Conservation (phyloP, 2,113 vertebrate genomes). For the Stictonetta naevosa region DNA sequence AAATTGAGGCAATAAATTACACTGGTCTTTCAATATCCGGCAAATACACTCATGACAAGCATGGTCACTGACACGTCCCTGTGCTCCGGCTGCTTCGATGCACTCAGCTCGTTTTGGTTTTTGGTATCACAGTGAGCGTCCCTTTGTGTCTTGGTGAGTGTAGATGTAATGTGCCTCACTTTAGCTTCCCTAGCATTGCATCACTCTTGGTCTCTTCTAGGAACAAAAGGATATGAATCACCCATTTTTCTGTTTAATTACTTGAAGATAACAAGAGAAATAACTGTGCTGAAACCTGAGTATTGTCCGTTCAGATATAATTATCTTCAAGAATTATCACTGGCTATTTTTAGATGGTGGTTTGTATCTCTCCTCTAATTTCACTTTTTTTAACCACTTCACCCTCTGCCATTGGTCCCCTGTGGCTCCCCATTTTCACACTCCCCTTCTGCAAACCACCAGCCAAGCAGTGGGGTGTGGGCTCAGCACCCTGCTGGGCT, state of each 20-base stretch:
- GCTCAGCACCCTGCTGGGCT: constrained; percentile 1
- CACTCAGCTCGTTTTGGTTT: not conserved
- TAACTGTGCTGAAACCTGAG: not conserved
- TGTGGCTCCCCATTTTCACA: not conserved
- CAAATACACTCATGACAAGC: not conserved
- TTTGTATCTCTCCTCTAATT: not conserved
- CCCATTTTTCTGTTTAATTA: not conserved
- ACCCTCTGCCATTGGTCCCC: not conserved
- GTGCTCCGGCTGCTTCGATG: not conserved
- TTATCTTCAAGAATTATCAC: not conserved
- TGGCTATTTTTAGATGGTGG: not conserved
- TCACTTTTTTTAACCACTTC: not conserved
- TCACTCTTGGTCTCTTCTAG: not conserved
- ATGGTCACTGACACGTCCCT: not conserved
- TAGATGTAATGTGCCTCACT: not conserved
- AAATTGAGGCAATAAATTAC: not conserved
- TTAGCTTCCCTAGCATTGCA: not conserved
- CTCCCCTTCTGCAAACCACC: not conserved
- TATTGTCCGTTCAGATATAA: not conserved
- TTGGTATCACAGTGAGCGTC: too few species aligned
- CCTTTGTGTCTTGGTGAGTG: not conserved
- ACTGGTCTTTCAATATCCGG: not conserved
- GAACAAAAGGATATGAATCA: not conserved
- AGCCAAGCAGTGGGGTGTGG: not conserved
- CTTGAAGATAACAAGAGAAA: not conserved